phyloP scores from a whole-genome alignment of 2,888 invertebrate genomes.

The Eupeodes latifasciatus region DNA sequence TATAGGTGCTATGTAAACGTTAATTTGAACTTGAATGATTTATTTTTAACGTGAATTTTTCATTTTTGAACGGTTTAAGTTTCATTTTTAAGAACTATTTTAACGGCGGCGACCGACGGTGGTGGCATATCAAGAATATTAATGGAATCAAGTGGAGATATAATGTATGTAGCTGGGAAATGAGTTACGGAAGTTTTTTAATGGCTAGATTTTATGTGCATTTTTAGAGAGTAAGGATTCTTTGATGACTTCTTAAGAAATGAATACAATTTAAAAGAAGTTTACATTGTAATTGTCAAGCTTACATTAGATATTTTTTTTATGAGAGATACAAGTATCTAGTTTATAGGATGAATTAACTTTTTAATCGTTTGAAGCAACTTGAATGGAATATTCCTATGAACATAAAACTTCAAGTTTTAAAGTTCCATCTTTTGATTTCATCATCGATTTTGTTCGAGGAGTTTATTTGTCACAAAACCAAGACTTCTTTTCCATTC shows the following conservation, averaged over 20 bases:
- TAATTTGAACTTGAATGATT: conserved; percentile 20
- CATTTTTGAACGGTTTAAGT: conserved; percentile 13
- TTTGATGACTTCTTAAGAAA: background rate
- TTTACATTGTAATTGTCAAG: too few relatives aligned
- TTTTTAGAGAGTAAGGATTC: background rate
- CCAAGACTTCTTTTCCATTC: too few relatives aligned
- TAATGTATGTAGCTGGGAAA: background rate
- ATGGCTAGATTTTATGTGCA: background rate
- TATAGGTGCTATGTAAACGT: background rate
- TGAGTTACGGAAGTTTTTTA: background rate
- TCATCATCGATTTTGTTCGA: too few relatives aligned
- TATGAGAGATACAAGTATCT: too few relatives aligned
- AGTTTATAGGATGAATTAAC: too few relatives aligned
- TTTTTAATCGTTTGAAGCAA: too few relatives aligned
- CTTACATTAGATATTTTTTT: too few relatives aligned
- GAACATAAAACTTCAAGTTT: too few relatives aligned
- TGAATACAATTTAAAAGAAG: too few relatives aligned
- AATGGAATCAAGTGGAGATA: background rate
- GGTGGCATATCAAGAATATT: background rate
- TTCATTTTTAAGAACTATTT: background rate
- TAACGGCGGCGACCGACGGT: background rate
- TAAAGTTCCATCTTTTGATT: too few relatives aligned
- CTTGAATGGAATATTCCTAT: too few relatives aligned
- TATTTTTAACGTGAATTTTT: background rate
- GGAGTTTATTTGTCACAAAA: too few relatives aligned